These are phyloP conservation scores for Gasteruption jaculator DNA, from an alignment of 2,888 invertebrate genomes.

Conservation along the genomic window DNA sequence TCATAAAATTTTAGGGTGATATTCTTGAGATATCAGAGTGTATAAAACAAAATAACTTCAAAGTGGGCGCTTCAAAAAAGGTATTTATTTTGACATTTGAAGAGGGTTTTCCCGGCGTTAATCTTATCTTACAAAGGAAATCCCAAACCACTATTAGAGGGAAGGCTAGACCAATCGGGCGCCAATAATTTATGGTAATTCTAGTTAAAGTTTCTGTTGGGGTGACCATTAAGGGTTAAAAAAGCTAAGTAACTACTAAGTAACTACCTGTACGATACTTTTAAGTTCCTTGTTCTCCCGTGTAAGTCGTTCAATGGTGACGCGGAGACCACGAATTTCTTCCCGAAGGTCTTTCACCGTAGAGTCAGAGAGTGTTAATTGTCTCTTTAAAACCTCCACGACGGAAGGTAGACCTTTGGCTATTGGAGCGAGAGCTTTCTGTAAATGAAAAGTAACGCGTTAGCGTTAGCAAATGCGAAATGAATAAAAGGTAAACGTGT, in stretches of 20 bases:
- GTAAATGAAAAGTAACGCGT: slow-evolving; percentile 21
- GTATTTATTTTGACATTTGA: too few relatives aligned
- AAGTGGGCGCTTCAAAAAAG: too few relatives aligned
- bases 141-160: too few relatives aligned
- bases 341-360: slow-evolving; percentile 64
- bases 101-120: too few relatives aligned
- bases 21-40: too few relatives aligned
- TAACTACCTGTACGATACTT: slow-evolving; percentile 49
- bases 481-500: slow-evolving; percentile 7
- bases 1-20: too few relatives aligned
- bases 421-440: slow-evolving; percentile 41
- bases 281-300: slow-evolving; percentile 77
- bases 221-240: too few relatives aligned
- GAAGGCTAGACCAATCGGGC: too few relatives aligned
- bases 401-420: slow-evolving; percentile 45
- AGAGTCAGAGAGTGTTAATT: slow-evolving; percentile 61
- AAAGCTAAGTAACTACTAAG: slow-evolving; percentile 1
- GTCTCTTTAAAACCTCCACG: slow-evolving; percentile 54
- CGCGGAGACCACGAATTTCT: slow-evolving; percentile 61
- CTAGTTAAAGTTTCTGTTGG: too few relatives aligned
- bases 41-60: too few relatives aligned
- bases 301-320: slow-evolving; percentile 71
- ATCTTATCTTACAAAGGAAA: too few relatives aligned
- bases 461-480: background rate
- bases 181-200: too few relatives aligned